Percentiles rank a stretch among this genome's conserved stretches.
phyloP scores from a whole-genome alignment of 2,888 invertebrate genomes.

The Thyatira batis region DNA sequence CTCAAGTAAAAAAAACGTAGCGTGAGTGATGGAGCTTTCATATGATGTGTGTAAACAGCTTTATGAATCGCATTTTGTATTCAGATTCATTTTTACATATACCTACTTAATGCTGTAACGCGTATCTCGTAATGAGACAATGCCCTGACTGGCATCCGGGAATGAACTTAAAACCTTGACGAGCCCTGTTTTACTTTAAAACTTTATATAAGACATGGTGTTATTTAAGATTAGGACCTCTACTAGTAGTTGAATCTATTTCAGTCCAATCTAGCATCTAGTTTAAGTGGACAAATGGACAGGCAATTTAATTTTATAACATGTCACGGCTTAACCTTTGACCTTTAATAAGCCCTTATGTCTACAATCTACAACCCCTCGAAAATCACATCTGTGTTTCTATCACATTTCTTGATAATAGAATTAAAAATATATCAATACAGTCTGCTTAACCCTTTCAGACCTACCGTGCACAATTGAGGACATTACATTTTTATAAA shows the following conservation, averaged over 20 bases:
- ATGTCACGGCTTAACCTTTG: background rate
- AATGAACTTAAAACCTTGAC: background rate
- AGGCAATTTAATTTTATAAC: background rate
- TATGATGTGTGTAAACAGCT: background rate
- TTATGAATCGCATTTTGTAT: background rate
- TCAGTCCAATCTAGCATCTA: background rate
- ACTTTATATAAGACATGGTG: no score
- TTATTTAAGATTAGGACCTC: background rate
- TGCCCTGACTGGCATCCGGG: background rate
- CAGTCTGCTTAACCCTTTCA: no score
- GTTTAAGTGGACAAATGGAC: background rate
- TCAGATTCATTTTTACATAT: background rate
- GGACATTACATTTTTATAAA: no score
- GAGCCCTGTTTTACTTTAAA: no score
- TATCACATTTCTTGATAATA: no score
- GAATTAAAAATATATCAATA: no score
- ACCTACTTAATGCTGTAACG: background rate
- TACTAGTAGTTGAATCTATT: background rate
- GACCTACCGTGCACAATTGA: no score
- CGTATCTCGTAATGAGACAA: background rate
- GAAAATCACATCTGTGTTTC: background rate
- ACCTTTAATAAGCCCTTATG: background rate
- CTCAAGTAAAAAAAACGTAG: background rate
- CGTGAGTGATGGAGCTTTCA: background rate
- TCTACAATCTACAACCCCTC: background rate